A percentile compares a stretch with the other conserved stretches of the same genome.
Evolutionary conservation across 1,140 invertebrate genomes (phyloP).

Genomic region (Heterodera schachtii): DNA sequence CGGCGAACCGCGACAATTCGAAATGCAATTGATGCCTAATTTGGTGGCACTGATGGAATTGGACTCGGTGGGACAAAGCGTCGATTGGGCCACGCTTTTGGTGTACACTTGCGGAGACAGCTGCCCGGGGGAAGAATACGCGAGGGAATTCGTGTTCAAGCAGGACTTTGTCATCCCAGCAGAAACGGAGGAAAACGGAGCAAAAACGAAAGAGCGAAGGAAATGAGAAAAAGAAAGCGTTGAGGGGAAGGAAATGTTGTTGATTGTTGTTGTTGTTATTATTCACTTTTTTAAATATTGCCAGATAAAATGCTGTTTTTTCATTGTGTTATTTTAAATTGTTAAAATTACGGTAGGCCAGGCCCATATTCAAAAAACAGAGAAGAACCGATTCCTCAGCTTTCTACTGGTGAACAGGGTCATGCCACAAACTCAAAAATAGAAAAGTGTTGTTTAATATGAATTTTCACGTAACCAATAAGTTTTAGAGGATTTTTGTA

Average conservation of each 20-base stretch:
- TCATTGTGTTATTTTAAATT: no score
- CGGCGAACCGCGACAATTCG: conserved; percentile 30
- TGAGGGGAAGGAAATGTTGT: not conserved
- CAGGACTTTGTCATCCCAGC: conserved; percentile 75
- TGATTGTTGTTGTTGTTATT: not conserved
- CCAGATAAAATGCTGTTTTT: no score
- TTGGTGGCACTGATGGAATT: conserved; percentile 76
- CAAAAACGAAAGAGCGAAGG: not conserved
- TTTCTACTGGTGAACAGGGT: no score
- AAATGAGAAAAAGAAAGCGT: not conserved
- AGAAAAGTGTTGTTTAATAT: no score
- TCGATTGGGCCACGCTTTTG: conserved; percentile 86
- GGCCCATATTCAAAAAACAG: no score
- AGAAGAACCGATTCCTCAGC: no score
- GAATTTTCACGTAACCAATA: no score
- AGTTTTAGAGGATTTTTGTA: no score
- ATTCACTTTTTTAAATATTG: no score
- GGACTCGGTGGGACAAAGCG: conserved; percentile 72
- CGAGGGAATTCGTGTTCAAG: conserved; percentile 81
- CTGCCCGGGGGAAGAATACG: conserved; percentile 75
- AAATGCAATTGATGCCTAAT: conserved; percentile 82
- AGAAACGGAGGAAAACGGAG: not conserved
- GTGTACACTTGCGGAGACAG: conserved; percentile 80
- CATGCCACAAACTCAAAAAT: no score
- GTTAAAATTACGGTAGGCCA: no score